These are phyloP conservation scores for Miniopterus natalensis DNA, from an alignment of 2,113 vertebrate genomes.

Conservation along the genomic window DNA sequence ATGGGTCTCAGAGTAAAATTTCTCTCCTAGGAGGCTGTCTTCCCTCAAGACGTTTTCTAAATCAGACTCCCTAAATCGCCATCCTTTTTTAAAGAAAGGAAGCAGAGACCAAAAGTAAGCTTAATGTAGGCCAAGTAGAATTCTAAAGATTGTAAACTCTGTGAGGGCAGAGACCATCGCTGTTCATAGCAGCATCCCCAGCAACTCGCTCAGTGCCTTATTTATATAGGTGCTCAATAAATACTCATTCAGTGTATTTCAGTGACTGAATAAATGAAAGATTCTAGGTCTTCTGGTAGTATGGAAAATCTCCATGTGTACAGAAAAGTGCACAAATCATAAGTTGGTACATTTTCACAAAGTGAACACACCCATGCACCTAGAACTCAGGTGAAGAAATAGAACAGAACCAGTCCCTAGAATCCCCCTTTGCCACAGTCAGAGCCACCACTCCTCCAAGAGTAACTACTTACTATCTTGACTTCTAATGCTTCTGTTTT, in stretches of 20 bases:
- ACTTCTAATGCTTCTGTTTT: neutral
- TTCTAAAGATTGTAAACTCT: neutral
- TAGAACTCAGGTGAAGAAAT: neutral
- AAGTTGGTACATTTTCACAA: conserved; percentile 25
- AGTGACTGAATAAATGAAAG: conserved; percentile 28
- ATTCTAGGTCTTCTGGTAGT: neutral
- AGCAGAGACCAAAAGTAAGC: neutral
- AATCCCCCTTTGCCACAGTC: fast-evolving
- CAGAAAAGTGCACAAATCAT: neutral
- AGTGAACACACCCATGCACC: neutral
- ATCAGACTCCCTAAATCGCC: neutral
- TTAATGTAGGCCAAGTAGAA: neutral
- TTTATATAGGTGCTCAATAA: neutral
- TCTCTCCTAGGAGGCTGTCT: neutral
- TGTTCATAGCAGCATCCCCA: neutral
- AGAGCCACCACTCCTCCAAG: neutral
- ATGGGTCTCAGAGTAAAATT: neutral
- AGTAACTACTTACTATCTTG: neutral
- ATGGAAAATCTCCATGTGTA: neutral
- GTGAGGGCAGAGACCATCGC: neutral
- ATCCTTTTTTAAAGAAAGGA: conserved; percentile 2
- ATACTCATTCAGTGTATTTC: neutral
- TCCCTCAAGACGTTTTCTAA: neutral
- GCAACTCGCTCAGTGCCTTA: neutral
- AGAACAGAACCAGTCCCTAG: neutral